Conservation (phyloP, 1,140 invertebrate species). For the Ceratina australensis region DNA sequence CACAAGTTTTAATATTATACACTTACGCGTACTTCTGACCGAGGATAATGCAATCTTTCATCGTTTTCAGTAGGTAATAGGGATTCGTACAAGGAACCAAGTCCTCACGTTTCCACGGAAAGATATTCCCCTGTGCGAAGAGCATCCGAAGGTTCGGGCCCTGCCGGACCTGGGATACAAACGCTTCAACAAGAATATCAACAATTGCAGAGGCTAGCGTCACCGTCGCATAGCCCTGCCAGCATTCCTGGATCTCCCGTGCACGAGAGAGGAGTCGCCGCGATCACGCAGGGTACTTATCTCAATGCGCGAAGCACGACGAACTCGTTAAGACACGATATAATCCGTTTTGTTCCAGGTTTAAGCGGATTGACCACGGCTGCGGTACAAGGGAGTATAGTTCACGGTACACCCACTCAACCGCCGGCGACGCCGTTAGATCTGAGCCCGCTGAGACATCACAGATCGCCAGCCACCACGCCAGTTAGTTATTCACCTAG, state of each 20-base stretch:
- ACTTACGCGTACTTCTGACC: background rate
- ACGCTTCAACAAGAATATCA: conserved; percentile 87
- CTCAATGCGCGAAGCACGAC: no score
- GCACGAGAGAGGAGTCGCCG: conserved; percentile 84
- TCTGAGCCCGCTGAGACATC: conserved; percentile 77
- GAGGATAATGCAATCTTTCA: background rate
- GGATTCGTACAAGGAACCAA: conserved; percentile 78
- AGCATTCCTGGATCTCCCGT: conserved; percentile 84
- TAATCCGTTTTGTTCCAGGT: conserved; percentile 55
- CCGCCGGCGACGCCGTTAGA: conserved; percentile 76
- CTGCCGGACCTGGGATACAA: conserved; percentile 80
- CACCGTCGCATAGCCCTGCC: conserved; percentile 80
- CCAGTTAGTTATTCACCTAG: conserved; percentile 79
- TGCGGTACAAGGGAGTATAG: conserved; percentile 76
- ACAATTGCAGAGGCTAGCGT: conserved; percentile 82
- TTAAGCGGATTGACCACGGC: conserved; percentile 76
- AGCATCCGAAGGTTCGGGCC: conserved; percentile 89
- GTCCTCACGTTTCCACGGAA: conserved; percentile 81
- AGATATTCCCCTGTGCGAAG: conserved; percentile 94
- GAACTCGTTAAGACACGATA: no score
- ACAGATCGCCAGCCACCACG: conserved; percentile 78
- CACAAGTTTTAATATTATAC: background rate
- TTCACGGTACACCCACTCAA: conserved; percentile 78
- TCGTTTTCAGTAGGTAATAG: conserved; percentile 68
- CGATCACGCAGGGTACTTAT: conserved; percentile 86